phyloP scores from a whole-genome alignment of 2,888 invertebrate species.

The Hemicrepidius hirtus region DNA sequence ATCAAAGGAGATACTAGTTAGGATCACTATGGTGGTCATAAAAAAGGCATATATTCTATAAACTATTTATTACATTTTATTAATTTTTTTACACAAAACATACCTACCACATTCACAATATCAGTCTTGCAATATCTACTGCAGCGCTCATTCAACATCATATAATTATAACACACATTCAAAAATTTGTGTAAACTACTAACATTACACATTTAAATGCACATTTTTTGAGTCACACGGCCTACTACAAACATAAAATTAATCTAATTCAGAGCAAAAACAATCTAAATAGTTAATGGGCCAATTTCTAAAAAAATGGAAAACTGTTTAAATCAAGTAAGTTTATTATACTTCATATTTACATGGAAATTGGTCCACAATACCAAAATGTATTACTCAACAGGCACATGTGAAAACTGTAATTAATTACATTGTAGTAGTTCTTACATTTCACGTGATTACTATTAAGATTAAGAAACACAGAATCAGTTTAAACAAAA shows the following conservation, averaged over 20 bases:
- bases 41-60: slow-evolving; percentile 56
- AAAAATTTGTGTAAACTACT: slow-evolving; percentile 48
- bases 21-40: too few species aligned
- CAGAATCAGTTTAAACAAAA: too few species aligned
- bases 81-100: slow-evolving; percentile 68
- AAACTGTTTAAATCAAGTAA: slow-evolving; percentile 1
- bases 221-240: slow-evolving; percentile 72
- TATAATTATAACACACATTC: slow-evolving; percentile 50
- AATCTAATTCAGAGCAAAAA: not conserved
- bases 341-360: slow-evolving; percentile 28
- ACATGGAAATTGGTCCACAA: slow-evolving; percentile 44
- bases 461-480: too few species aligned
- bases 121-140: slow-evolving; percentile 70
- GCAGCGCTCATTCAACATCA: slow-evolving; percentile 52
- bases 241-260: slow-evolving; percentile 62
- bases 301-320: slow-evolving; percentile 13
- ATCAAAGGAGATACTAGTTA: too few species aligned
- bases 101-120: slow-evolving; percentile 71
- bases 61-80: slow-evolving; percentile 62
- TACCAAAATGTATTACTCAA: slow-evolving; percentile 23
- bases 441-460: not conserved
- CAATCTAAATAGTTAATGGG: slow-evolving; percentile 34
- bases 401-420: slow-evolving; percentile 36
- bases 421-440: not conserved
- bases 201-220: slow-evolving; percentile 68